Evolutionary conservation across 2,797 vertebrate species (phyloP).

Genomic region (Manis crassicaudata): DNA sequence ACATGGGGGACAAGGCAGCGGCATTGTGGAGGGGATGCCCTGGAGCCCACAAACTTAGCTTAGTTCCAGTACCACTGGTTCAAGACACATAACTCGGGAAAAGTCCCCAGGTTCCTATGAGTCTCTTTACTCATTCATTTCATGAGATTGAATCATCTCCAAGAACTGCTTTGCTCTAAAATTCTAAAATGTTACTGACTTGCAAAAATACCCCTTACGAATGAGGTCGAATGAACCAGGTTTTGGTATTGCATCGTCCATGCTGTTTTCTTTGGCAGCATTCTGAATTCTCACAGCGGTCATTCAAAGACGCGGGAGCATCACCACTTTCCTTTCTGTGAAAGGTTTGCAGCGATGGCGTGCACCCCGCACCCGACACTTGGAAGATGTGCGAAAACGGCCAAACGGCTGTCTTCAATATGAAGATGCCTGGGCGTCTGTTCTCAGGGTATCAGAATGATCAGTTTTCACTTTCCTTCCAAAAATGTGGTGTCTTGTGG

Average conservation of each 20-base stretch:
- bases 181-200: constrained; percentile 39
- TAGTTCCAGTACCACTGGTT: background rate
- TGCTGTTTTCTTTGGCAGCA: constrained; percentile 53
- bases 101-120: background rate
- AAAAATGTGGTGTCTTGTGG: constrained; percentile 37
- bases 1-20: background rate
- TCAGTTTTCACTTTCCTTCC: constrained; percentile 55
- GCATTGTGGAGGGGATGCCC: background rate
- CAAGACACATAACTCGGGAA: background rate
- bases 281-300: constrained; percentile 54
- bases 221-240: background rate
- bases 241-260: background rate
- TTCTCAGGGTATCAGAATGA: constrained; percentile 45
- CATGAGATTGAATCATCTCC: background rate
- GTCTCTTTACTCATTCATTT: constrained; percentile 6
- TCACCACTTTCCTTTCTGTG: constrained; percentile 32
- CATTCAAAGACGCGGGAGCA: constrained; percentile 32
- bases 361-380: background rate
- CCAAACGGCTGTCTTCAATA: constrained; percentile 61
- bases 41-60: background rate
- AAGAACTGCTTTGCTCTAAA: background rate
- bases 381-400: constrained; percentile 37
- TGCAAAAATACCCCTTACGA: constrained; percentile 3
- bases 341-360: background rate
- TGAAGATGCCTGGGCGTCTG: background rate